Evolutionary conservation across 2,888 invertebrate genomes (phyloP).

Genomic region (Meiosimyza platycephala): DNA sequence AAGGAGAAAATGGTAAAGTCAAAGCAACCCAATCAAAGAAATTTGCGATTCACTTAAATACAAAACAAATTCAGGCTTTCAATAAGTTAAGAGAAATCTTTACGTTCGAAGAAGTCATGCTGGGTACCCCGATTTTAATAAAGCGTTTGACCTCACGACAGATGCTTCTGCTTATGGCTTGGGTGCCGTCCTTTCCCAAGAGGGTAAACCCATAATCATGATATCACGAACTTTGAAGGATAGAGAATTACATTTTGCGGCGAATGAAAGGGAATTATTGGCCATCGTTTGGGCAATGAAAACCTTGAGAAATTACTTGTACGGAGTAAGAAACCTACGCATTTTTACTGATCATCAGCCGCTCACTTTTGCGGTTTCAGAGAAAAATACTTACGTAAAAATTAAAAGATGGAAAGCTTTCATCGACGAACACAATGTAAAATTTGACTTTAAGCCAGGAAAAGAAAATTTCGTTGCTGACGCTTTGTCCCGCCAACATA

Average conservation of each 20-base stretch:
- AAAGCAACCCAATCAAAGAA: too few species aligned
- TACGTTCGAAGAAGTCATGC: background rate
- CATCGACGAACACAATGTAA: conserved; percentile 14
- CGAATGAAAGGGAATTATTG: background rate
- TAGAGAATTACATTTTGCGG: background rate
- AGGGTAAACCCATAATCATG: conserved; percentile 1
- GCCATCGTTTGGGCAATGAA: conserved; percentile 14
- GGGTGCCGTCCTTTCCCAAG: background rate
- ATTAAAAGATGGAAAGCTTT: conserved; percentile 16
- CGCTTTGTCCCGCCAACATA: background rate
- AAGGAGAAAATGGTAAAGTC: too few species aligned
- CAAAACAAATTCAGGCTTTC: background rate
- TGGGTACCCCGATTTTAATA: conserved; percentile 9
- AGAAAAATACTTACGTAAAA: background rate
- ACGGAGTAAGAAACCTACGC: background rate
- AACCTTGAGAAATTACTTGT: conserved; percentile 13
- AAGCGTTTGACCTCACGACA: background rate
- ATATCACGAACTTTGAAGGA: conserved; percentile 6
- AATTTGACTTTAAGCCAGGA: background rate
- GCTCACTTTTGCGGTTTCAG: too few species aligned
- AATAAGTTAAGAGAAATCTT: background rate
- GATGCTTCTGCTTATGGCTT: conserved; percentile 1
- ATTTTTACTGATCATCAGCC: background rate
- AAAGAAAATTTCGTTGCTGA: conserved; percentile 6
- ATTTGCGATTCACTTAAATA: too few species aligned